Base-by-base conservation (phyloP, 2,888 invertebrate species). In the Tineola bisselliella region DNA sequence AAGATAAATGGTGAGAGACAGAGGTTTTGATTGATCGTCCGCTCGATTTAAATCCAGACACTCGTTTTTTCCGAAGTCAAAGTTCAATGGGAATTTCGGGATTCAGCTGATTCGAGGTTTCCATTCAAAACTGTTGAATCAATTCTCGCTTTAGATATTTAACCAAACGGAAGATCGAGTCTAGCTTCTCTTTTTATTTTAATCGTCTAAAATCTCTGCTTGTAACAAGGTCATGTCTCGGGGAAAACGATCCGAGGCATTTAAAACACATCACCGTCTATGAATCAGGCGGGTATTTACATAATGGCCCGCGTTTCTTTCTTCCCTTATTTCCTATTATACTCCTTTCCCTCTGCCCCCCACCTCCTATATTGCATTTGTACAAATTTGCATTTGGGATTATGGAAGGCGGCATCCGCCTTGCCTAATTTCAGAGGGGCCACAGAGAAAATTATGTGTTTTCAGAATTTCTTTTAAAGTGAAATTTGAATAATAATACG, bases 1-100 rank as follows among this genome's bases (percentile, higher is more conserved):
- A 76, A 79, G 82, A 83, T 82, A 80, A 81, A 84, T 83, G 78
- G 76, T 70, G 72, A 69, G 77, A 81, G 81, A 81, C 81, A 79
- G 69, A 71, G 73, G 73, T 68, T 74, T 72, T 82, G 83, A 84
- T 83, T 78, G 81, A 83, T 84, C 70, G 74, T 67, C 62, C 62
- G 64, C 67, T 69, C 74, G 71, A 58, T 74, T 81, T 75, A 72
- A 72, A 76, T 75, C 73, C 54, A 54, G 58, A 58, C 58, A 33
- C 58, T 58, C 58, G 58, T 58, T 58, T 58, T n/a, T 58, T 33
- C 31, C 58, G 17, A 58, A 58, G 58, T 58, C 58, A 58, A 58
- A 58, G 33, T 58, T 58, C 58, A 33, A 54, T 54, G 25, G 54
- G 30, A 58, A 58, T 58, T 58, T 19, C 19, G 13, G 58, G 31